phyloP scores from a whole-genome alignment of 1,140 invertebrate species.

The Apis dorsata region DNA sequence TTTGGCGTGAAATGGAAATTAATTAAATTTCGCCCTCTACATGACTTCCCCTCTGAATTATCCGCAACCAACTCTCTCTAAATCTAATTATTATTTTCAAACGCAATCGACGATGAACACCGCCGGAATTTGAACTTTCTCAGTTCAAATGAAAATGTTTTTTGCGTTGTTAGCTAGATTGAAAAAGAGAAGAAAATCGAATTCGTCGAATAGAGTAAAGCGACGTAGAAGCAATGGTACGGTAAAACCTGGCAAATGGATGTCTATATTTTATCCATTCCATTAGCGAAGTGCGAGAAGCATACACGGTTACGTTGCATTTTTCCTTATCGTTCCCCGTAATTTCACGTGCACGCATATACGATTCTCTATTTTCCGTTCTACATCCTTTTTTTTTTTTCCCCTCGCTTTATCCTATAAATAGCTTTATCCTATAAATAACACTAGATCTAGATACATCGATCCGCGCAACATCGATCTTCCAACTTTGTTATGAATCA shows the following conservation, averaged over 20 bases:
- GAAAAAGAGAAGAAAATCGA: not conserved
- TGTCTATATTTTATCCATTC: slow-evolving; percentile 56
- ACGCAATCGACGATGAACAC: not conserved
- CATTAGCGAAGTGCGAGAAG: slow-evolving; percentile 6
- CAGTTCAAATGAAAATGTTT: no score
- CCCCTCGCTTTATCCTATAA: not conserved
- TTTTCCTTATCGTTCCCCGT: slow-evolving; percentile 58
- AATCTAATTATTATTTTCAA: no score
- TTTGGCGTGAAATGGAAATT: no score
- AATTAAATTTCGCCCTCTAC: no score
- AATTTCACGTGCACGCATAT: slow-evolving; percentile 40
- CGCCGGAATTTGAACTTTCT: no score
- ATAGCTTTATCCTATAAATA: not conserved
- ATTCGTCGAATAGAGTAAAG: not conserved
- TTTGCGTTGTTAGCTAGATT: no score
- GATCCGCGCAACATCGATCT: not conserved
- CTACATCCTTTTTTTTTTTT: not conserved
- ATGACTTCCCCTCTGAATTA: no score
- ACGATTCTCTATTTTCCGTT: not conserved
- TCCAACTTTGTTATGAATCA: not conserved
- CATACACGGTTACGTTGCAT: slow-evolving; percentile 25
- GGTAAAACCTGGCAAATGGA: slow-evolving; percentile 2
- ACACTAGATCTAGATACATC: not conserved
- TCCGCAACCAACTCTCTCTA: no score
- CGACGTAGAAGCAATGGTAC: not conserved